Conservation (phyloP, 1,140 invertebrate species). For the roundworm (Caenorhabditis elegans) region DNA sequence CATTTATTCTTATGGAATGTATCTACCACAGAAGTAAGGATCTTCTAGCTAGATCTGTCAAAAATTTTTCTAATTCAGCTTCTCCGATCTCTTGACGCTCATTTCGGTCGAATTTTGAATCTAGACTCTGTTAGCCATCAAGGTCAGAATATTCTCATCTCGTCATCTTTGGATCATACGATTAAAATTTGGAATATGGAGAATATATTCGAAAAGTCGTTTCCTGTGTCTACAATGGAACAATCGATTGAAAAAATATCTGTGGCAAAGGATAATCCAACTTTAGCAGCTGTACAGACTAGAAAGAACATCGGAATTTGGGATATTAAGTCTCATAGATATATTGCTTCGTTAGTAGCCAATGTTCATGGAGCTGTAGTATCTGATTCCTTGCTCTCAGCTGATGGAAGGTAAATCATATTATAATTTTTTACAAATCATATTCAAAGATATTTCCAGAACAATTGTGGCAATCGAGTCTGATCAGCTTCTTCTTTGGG, state of each 20-base stretch:
- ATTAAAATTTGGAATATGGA: conserved; percentile 98
- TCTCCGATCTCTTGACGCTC: conserved; percentile 88
- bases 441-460: neutral
- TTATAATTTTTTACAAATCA: conserved; percentile 70
- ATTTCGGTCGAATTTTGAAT: conserved; percentile 92
- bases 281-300: conserved; percentile 82
- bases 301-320: conserved; percentile 90
- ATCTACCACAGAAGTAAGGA: conserved; percentile 58
- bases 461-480: conserved; percentile 75
- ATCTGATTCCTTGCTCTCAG: conserved; percentile 84
- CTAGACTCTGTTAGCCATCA: conserved; percentile 81
- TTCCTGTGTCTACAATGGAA: conserved; percentile 88
- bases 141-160: conserved; percentile 88
- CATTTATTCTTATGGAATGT: conserved; percentile 92
- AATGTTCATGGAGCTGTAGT: conserved; percentile 90
- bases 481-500: conserved; percentile 88
- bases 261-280: conserved; percentile 74
- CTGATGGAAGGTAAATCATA: conserved; percentile 74
- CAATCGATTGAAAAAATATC: conserved; percentile 89
- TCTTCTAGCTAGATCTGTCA: no score
- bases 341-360: conserved; percentile 80
- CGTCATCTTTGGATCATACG: conserved; percentile 92
- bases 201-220: conserved; percentile 95
- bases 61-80: conserved; percentile 72
- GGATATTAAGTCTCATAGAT: conserved; percentile 73